Conservation (phyloP, 2,888 invertebrate species). For the Tortricodes alternella region DNA sequence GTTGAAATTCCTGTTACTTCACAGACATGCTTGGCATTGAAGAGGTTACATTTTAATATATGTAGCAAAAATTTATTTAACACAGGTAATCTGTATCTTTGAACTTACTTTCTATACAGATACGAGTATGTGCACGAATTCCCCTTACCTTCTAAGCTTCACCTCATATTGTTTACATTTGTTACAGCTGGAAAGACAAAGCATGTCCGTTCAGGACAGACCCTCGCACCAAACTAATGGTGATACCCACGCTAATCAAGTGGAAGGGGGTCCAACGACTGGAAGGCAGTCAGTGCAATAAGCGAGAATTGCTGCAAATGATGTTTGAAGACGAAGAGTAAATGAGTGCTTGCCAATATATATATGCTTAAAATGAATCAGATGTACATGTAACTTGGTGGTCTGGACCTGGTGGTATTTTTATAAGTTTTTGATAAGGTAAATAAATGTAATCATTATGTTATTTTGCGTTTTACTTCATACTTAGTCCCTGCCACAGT, state of each 20-base stretch:
- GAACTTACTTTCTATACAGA: too few species aligned
- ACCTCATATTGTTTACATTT: constrained; percentile 17
- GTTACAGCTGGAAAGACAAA: constrained; percentile 91
- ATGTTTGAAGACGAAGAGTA: constrained; percentile 88
- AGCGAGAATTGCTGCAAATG: constrained; percentile 89
- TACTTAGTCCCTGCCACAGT: too few species aligned
- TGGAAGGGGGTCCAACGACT: constrained; percentile 91
- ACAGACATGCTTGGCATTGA: too few species aligned
- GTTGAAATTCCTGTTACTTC: too few species aligned
- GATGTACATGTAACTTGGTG: too few species aligned
- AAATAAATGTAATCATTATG: background rate
- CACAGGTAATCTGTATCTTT: too few species aligned
- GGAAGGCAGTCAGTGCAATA: constrained; percentile 89
- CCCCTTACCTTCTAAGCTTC: too few species aligned
- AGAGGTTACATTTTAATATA: too few species aligned
- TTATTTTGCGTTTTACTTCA: background rate
- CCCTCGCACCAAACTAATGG: constrained; percentile 86
- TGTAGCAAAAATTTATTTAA: too few species aligned
- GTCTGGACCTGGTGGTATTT: background rate
- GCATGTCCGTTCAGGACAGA: constrained; percentile 92
- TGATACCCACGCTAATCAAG: constrained; percentile 90
- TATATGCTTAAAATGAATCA: too few species aligned
- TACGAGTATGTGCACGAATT: too few species aligned
- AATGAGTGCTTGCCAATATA: too few species aligned
- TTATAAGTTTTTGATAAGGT: background rate